Evolutionary conservation across 2,113 vertebrate genomes (phyloP).

Genomic region (Entomyzon cyanotis): DNA sequence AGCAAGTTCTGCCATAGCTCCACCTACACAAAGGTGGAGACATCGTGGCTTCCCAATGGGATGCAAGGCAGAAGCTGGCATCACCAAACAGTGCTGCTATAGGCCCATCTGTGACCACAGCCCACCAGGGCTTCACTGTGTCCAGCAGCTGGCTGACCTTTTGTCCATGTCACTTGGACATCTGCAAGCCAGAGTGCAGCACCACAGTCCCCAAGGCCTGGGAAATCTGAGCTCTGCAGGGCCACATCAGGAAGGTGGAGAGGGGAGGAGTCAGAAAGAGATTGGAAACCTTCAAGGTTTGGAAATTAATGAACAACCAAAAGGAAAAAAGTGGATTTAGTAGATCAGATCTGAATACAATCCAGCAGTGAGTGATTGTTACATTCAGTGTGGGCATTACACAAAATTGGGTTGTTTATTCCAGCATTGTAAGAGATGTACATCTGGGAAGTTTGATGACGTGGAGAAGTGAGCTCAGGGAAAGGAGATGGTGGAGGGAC

Average conservation of each 20-base stretch:
- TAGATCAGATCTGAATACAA: background rate
- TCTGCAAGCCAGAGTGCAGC: background rate
- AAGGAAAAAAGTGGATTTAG: background rate
- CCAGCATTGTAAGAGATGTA: background rate
- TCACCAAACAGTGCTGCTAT: background rate
- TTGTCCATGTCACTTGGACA: background rate
- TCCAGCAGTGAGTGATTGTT: background rate
- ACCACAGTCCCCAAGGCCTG: background rate
- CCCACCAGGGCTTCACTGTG: fast-evolving
- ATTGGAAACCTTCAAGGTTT: background rate
- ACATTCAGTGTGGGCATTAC: background rate
- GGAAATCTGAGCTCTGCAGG: background rate
- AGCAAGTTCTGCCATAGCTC: background rate
- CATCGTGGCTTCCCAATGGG: background rate
- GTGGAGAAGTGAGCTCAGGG: background rate
- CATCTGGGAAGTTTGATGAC: background rate
- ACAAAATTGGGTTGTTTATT: background rate
- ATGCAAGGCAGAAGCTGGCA: background rate
- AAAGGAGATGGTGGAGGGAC: background rate
- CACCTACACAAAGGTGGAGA: slow-evolving; percentile 29
- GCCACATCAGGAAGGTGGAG: background rate
- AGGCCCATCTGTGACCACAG: background rate
- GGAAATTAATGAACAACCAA: background rate
- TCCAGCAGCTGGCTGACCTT: background rate
- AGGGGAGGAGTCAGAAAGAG: background rate